Base-by-base conservation (phyloP, 1,140 invertebrate species). In the Saccostrea cuccullata region DNA sequence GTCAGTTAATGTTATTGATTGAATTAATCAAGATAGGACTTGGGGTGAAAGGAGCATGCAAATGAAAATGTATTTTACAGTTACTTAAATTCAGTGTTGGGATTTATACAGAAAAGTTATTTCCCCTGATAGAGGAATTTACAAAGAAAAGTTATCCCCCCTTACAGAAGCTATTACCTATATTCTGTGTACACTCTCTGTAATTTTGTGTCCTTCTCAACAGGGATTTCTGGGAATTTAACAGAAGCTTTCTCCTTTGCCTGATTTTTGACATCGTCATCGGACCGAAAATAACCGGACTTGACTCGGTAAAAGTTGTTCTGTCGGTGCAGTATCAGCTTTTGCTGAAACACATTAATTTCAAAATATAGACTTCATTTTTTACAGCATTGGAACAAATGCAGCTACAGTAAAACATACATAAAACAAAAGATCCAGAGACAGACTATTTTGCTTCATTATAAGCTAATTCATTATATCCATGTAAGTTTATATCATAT, bases 251-350 rank as follows among this genome's bases (percentile, higher is more conserved):
- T 89, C n/a, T 90, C 89, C 58, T 85, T 85, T 23, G 84, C 83
- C 20, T 86, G 87, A 56, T 91, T 86, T 55, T 87, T 90, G 0
- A 92, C 91, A 26, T 94, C 90, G 11, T 91, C 90, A 82, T 93
- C 91, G 11, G 89, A 23, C 47, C 91, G 90, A 8, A 92, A 87
- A 83, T 94, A 91, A 12, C 93, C 93, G 90, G 93, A 93, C 30
- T 91, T 91, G 15, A 93, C 91, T 11, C 93, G 88, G 82, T 92
- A 91, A 55, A 92, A 93, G n/a, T 91, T 91, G 64, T 93, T 90
- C 82, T 92, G 90, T 36, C 91, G 87, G 23, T 91, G 90, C 36
- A 89, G 89, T 64, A 88, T 86, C 56, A 93, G 56, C 47, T 91
- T 93, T 64, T 91, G 91, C 92, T 93, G 82, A 20, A 91, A 89